Evolutionary conservation across 2,888 invertebrate genomes (phyloP).

Genomic region (Brachyptera putata): DNA sequence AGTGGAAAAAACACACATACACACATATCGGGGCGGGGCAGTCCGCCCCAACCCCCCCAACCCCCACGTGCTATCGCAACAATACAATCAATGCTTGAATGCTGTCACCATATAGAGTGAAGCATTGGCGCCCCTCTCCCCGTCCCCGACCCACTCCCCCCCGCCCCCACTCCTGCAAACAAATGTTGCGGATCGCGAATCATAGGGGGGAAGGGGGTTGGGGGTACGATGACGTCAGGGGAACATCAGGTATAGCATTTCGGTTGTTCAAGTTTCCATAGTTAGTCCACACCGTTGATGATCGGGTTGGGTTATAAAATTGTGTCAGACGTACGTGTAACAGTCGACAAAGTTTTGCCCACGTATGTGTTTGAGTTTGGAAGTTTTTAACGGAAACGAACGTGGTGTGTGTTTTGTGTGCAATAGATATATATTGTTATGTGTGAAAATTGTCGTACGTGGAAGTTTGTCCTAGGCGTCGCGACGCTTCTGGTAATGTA

Average conservation of each 20-base stretch:
- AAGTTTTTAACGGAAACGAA: too few relatives aligned
- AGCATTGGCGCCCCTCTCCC: constrained; percentile 32
- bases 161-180: too few relatives aligned
- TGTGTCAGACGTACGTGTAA: not conserved
- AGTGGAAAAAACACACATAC: constrained; percentile 30
- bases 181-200: constrained; percentile 29
- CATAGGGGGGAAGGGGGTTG: constrained; percentile 23
- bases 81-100: constrained; percentile 37
- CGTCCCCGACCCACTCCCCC: too few relatives aligned
- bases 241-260: constrained; percentile 32
- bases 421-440: not conserved
- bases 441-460: not conserved
- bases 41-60: constrained; percentile 25
- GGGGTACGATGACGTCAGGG: constrained; percentile 28
- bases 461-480: not conserved
- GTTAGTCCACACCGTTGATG: constrained; percentile 19
- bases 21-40: constrained; percentile 25
- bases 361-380: too few relatives aligned
- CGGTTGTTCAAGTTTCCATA: constrained; percentile 30
- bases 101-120: constrained; percentile 36
- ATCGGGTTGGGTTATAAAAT: constrained; percentile 15
- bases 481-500: constrained; percentile 2
- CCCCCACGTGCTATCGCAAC: constrained; percentile 34
- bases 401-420: not conserved
- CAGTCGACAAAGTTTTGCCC: too few relatives aligned